These are phyloP conservation scores for Amblyornis subalaris DNA, from an alignment of 2,113 vertebrate genomes.

Conservation along the genomic window DNA sequence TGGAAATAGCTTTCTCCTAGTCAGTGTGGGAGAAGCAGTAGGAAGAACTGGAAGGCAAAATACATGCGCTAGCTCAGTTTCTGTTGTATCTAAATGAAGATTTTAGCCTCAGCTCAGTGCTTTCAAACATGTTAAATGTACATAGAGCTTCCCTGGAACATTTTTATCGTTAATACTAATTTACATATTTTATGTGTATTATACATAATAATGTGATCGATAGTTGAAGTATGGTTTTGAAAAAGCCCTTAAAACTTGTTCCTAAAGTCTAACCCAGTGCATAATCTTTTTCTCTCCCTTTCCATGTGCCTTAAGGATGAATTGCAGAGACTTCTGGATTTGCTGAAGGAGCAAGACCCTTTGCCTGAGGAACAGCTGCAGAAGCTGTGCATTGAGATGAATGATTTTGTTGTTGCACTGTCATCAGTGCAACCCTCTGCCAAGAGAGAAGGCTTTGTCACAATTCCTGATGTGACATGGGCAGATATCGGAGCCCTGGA, in stretches of 20 bases:
- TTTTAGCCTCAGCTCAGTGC: neutral
- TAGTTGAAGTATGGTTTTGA: neutral
- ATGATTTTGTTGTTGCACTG: slow-evolving; percentile 86
- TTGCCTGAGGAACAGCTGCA: slow-evolving; percentile 83
- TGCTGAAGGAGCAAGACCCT: slow-evolving; percentile 76
- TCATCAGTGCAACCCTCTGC: slow-evolving; percentile 90
- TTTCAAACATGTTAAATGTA: neutral
- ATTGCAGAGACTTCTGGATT: slow-evolving; percentile 74
- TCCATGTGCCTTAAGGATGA: slow-evolving; percentile 68
- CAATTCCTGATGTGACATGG: slow-evolving; percentile 94
- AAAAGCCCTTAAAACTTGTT: neutral
- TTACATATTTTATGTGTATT: neutral
- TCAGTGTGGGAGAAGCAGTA: neutral
- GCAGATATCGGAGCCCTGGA: slow-evolving; percentile 90
- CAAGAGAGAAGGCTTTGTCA: slow-evolving; percentile 96
- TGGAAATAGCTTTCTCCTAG: neutral
- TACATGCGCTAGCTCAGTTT: neutral
- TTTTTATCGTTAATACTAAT: neutral
- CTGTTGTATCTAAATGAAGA: neutral
- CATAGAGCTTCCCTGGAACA: neutral
- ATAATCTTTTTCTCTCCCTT: neutral
- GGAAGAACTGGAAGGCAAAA: neutral
- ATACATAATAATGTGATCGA: neutral
- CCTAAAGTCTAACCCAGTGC: neutral
- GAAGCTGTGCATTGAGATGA: slow-evolving; percentile 83